Evolutionary conservation across 2,113 vertebrate species (phyloP).

Genomic region (Sisor rabdophorus): DNA sequence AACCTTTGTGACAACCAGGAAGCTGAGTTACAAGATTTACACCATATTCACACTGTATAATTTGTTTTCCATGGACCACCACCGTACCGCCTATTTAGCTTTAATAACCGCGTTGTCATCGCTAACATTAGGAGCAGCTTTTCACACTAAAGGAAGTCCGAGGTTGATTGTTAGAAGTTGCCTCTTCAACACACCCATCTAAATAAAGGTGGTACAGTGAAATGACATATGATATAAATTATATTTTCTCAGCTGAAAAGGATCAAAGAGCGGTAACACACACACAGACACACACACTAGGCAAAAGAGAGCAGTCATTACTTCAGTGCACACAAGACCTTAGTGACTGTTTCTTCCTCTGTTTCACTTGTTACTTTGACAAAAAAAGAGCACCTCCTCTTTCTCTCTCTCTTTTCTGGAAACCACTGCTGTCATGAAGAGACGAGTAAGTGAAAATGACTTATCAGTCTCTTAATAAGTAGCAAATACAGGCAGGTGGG

Average conservation of each 20-base stretch:
- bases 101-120: too few relatives aligned
- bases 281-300: background rate
- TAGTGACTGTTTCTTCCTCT: slow-evolving; percentile 24
- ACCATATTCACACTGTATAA: too few relatives aligned
- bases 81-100: too few relatives aligned
- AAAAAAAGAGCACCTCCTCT: background rate
- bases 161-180: background rate
- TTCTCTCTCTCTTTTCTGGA: background rate
- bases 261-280: slow-evolving; percentile 2
- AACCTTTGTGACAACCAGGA: too few relatives aligned
- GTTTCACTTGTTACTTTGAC: slow-evolving; percentile 26
- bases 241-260: background rate
- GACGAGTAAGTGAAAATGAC: slow-evolving; percentile 4
- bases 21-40: too few relatives aligned
- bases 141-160: background rate
- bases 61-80: too few relatives aligned
- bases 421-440: slow-evolving; percentile 14
- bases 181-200: background rate
- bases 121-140: background rate
- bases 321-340: slow-evolving; percentile 12
- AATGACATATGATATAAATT: background rate
- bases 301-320: slow-evolving; percentile 20
- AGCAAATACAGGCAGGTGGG: slow-evolving; percentile 24
- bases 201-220: background rate
- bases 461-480: slow-evolving; percentile 31